These are phyloP conservation scores for Characodon lateralis DNA, from an alignment of 2,797 vertebrate species.

Conservation along the genomic window DNA sequence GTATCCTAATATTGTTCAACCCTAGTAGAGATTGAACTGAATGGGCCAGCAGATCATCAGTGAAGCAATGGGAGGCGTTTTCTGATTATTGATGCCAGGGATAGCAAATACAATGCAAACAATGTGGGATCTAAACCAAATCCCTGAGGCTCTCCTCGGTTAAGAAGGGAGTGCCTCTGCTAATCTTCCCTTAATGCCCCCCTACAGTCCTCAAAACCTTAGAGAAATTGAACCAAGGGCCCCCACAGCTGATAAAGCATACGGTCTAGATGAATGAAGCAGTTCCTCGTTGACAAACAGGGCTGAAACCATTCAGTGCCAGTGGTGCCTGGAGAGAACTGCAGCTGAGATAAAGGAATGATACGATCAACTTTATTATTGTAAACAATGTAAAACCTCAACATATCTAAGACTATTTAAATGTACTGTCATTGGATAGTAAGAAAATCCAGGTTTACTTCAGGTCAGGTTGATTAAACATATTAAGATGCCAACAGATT, in stretches of 20 bases:
- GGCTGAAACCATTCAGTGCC: background rate
- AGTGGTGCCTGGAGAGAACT: background rate
- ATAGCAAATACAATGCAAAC: slow-evolving; percentile 1
- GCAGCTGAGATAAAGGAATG: background rate
- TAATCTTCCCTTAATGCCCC: background rate
- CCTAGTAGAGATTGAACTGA: background rate
- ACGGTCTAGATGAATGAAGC: too few relatives aligned
- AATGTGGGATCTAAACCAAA: background rate
- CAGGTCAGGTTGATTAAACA: background rate
- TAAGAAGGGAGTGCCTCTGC: background rate
- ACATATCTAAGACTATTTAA: background rate
- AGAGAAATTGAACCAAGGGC: background rate
- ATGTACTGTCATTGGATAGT: slow-evolving; percentile 1
- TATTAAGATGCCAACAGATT: background rate
- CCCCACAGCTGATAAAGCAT: background rate
- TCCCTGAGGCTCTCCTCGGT: slow-evolving; percentile 1
- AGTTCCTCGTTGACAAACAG: background rate
- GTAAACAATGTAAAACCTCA: background rate
- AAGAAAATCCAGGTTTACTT: background rate
- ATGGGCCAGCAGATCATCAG: background rate
- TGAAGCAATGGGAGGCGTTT: background rate
- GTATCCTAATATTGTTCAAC: background rate
- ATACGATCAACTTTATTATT: background rate
- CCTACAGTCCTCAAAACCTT: background rate
- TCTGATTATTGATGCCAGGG: background rate